Evolutionary conservation across 2,797 vertebrate genomes (phyloP).

Genomic region (Pogoniulus pusillus): DNA sequence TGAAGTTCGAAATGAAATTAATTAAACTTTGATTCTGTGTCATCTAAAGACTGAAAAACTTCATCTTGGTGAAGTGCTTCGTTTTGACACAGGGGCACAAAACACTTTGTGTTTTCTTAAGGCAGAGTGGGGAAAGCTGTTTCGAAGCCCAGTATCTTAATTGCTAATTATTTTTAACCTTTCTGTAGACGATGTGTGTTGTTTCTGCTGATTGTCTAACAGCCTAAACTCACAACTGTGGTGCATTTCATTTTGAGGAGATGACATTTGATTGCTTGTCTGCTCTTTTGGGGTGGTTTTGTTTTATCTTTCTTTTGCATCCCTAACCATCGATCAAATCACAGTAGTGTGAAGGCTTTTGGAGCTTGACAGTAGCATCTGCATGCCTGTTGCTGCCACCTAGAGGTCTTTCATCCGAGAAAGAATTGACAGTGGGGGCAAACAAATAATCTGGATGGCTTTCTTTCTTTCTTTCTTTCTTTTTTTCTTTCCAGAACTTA

Average conservation of each 20-base stretch:
- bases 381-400: slow-evolving; percentile 52
- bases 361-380: background rate
- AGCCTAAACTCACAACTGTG: background rate
- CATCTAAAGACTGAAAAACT: slow-evolving; percentile 25
- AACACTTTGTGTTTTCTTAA: background rate
- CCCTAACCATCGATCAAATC: slow-evolving; percentile 24
- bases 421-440: background rate
- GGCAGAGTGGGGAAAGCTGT: background rate
- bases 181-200: slow-evolving; percentile 18
- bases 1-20: background rate
- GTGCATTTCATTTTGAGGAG: background rate
- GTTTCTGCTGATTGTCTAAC: slow-evolving; percentile 16
- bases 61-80: background rate
- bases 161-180: background rate
- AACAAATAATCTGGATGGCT: background rate
- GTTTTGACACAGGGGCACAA: background rate
- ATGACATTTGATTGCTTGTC: slow-evolving; percentile 6
- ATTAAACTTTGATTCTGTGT: slow-evolving; percentile 44
- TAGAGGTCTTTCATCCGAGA: slow-evolving; percentile 44
- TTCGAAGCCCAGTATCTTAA: slow-evolving; percentile 1
- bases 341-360: background rate
- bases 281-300: background rate
- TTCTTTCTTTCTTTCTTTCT: background rate
- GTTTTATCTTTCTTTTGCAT: slow-evolving; percentile 1
- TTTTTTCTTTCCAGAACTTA: background rate